These are phyloP conservation scores for Bagarius yarrelli DNA, from an alignment of 2,113 vertebrate genomes.

Conservation along the genomic window DNA sequence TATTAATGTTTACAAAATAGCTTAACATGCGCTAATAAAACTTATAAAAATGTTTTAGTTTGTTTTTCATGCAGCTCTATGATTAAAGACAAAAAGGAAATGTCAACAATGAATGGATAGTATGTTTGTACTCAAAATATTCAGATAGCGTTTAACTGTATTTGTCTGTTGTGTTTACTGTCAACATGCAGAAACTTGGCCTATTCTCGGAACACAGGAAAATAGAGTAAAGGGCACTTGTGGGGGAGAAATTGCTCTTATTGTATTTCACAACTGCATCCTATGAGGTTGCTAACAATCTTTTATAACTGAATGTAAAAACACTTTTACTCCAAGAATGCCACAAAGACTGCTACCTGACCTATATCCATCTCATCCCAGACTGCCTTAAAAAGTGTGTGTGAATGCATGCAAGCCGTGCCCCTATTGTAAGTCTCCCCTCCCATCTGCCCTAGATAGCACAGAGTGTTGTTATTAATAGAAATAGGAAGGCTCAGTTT, in stretches of 20 bases:
- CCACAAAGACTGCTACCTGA: not conserved
- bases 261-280: not conserved
- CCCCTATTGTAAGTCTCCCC: conserved; percentile 5
- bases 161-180: conserved; percentile 17
- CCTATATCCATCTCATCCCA: conserved; percentile 14
- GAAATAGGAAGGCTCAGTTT: conserved; percentile 60
- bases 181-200: conserved; percentile 31
- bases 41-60: not conserved
- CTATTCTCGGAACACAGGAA: conserved; percentile 18
- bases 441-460: conserved; percentile 60
- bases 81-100: not conserved
- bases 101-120: conserved; percentile 13
- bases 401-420: not conserved
- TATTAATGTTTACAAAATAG: conserved; percentile 2
- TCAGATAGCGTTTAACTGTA: conserved; percentile 37
- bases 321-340: not conserved
- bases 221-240: conserved; percentile 34
- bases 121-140: conserved; percentile 46
- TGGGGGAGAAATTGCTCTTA: not conserved
- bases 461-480: conserved; percentile 69
- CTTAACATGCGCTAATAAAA: not conserved
- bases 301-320: not conserved
- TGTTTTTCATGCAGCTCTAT: not conserved
- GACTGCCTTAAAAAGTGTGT: conserved; percentile 23
- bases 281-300: not conserved